phyloP scores from a whole-genome alignment of 2,113 vertebrate species.

The Eptesicus fuscus region DNA sequence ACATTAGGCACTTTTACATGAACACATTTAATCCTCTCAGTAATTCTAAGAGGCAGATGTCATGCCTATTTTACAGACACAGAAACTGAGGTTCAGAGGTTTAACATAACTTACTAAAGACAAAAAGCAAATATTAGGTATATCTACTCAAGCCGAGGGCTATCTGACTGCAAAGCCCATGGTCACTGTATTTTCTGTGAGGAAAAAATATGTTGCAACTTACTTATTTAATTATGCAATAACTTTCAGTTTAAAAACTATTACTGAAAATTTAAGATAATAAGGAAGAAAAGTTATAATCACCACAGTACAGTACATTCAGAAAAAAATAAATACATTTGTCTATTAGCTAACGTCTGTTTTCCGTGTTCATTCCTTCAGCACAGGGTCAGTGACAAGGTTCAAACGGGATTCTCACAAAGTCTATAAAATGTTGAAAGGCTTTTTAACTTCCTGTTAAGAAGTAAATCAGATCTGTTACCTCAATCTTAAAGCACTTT shows the following conservation, averaged over 20 bases:
- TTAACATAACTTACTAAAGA: not conserved
- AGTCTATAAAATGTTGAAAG: conserved; percentile 55
- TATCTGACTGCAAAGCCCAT: not conserved
- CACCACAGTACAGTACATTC: not conserved
- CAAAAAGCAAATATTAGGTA: conserved; percentile 1
- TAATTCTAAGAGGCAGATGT: not conserved
- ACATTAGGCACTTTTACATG: not conserved
- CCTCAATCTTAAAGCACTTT: conserved; percentile 45
- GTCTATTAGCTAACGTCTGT: not conserved
- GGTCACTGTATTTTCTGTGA: not conserved
- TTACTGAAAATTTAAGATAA: not conserved
- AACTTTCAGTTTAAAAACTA: conserved; percentile 48
- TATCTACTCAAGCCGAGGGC: not conserved
- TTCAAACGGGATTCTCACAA: conserved; percentile 14
- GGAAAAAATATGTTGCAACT: not conserved
- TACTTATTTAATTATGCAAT: conserved; percentile 14
- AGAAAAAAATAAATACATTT: not conserved
- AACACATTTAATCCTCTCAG: not conserved
- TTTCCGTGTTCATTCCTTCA: conserved; percentile 7
- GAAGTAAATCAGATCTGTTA: conserved; percentile 52
- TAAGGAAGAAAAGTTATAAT: not conserved
- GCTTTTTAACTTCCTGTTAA: conserved; percentile 59
- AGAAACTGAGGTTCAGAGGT: conserved; percentile 15
- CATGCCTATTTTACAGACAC: conserved; percentile 15
- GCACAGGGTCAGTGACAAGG: not conserved